phyloP scores from a whole-genome alignment of 2,797 vertebrate genomes.

The Lutjanus argentimaculatus region DNA sequence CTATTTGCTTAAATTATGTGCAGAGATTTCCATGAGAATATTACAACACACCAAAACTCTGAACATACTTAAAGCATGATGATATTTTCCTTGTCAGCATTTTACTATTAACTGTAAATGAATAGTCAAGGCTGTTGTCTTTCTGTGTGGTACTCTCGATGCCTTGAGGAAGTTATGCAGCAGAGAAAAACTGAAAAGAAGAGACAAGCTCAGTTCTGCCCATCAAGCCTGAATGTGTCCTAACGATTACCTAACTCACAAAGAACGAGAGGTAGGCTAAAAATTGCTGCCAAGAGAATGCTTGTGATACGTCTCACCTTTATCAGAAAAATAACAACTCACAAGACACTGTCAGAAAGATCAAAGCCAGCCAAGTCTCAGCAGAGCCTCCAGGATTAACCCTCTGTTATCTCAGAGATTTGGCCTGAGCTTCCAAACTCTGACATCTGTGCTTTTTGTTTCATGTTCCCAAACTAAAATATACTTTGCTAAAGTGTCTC shows the following conservation, averaged over 20 bases:
- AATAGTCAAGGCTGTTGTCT: constrained; percentile 21
- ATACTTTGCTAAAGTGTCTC: background rate
- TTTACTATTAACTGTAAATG: constrained; percentile 6
- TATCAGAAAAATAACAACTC: constrained; percentile 36
- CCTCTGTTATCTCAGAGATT: background rate
- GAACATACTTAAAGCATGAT: background rate
- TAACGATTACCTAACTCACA: constrained; percentile 49
- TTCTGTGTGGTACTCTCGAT: background rate
- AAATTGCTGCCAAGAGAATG: constrained; percentile 29
- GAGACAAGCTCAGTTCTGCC: constrained; percentile 68
- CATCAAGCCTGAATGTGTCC: constrained; percentile 64
- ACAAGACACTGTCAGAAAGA: background rate
- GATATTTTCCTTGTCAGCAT: background rate
- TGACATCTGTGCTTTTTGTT: background rate
- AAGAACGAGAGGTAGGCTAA: constrained; percentile 24
- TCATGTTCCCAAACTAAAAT: background rate
- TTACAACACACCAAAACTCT: background rate
- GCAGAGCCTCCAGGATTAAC: background rate
- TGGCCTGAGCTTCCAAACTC: background rate
- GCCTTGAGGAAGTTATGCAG: constrained; percentile 68
- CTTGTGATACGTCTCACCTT: constrained; percentile 39
- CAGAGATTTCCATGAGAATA: background rate
- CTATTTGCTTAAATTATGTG: too few species aligned
- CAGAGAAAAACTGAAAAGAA: constrained; percentile 28
- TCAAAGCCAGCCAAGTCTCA: background rate